Base-by-base conservation (phyloP, 2,113 vertebrate species). In the Etheostoma spectabile region DNA sequence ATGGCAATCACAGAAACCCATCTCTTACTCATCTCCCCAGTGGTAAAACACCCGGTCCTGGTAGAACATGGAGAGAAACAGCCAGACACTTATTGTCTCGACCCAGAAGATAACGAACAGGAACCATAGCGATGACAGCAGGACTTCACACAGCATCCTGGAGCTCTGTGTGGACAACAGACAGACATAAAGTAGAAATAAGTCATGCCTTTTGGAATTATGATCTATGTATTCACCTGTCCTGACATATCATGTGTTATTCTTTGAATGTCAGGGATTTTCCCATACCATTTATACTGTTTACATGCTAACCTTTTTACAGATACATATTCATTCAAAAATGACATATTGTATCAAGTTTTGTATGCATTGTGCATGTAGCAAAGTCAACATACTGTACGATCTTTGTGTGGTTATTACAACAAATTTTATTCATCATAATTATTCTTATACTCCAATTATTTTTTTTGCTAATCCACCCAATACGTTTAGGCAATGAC, bases 101-200 rank as follows among this genome's bases (percentile, higher is more conserved):
- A 96, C 91, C 96, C 95, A 96, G 87, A 96, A 96, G 77, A 96
- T 95, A 35, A 96, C 93, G 81, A 96, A 95, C 64, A 96, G 88
- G 87, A 96, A 93, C 95, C 96, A 96, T 48, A 96, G 68, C 1
- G 95, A 95, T 8, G 95, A 95, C 35, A 96, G 90, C 48, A 96
- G 86, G 75, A 96, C 93, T 89, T 96, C 95, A 88, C 95, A 95
- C 86, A 96, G 92, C 95, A 96, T 95, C 79, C 84, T 94, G 85
- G 68, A 77, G 61, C 19, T 76, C 85, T 92, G 77, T 64, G 45
- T 30, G 53, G 55, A 81, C 0, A 63, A 68, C 35, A 77, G 3
- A 61, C 33, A 67, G 3, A 61, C 33, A 67, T 0, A 45, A 1
- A 57, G 21, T 1, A 71, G 15, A 42, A 51, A 27, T 35, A 70